Evolutionary conservation across 1,140 invertebrate genomes (phyloP).

Genomic region (Drosophila leontia): DNA sequence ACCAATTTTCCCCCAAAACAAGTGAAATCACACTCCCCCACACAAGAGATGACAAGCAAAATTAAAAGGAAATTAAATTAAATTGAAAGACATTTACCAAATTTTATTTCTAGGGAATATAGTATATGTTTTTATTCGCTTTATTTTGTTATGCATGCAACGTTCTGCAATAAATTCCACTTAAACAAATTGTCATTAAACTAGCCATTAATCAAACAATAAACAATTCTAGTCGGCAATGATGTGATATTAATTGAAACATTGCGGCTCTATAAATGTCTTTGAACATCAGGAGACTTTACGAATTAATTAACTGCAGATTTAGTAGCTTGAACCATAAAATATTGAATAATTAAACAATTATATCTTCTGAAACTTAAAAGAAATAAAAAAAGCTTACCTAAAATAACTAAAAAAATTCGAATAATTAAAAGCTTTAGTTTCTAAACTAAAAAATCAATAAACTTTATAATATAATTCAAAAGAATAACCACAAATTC

Average conservation of each 20-base stretch:
- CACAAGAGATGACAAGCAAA: conserved; percentile 2
- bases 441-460: background rate
- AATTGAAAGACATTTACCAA: conserved; percentile 4
- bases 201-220: conserved; percentile 41
- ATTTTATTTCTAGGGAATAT: conserved; percentile 1
- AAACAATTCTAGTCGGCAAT: conserved; percentile 23
- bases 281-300: background rate
- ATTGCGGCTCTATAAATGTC: conserved; percentile 18
- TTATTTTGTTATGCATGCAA: conserved; percentile 37
- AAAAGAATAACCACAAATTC: background rate
- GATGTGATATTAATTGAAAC: conserved; percentile 40
- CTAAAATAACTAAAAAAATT: background rate
- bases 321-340: background rate
- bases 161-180: conserved; percentile 42
- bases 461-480: background rate
- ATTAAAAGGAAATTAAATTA: background rate
- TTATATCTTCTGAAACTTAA: background rate
- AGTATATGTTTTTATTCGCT: conserved; percentile 1
- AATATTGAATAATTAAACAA: background rate
- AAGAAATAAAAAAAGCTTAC: background rate
- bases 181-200: conserved; percentile 39
- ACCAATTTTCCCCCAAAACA: background rate
- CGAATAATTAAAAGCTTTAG: background rate
- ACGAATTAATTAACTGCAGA: conserved; percentile 3
- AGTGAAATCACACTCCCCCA: conserved; percentile 7